phyloP scores from a whole-genome alignment of 2,888 invertebrate species.

The Cetonia aurata region DNA sequence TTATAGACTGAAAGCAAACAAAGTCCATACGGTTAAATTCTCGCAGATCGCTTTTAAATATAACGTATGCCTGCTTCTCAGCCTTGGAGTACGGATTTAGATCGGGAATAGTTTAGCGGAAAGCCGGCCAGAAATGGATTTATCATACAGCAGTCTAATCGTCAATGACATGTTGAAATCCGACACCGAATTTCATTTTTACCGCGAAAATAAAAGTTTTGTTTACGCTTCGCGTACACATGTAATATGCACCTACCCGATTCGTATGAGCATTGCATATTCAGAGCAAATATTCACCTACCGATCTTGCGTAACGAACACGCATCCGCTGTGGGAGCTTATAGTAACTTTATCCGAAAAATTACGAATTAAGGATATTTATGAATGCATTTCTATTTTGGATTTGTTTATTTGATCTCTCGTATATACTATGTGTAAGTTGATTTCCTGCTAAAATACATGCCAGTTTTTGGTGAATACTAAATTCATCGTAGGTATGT shows the following conservation, averaged over 20 bases:
- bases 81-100: constrained; percentile 27
- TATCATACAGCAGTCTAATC: background rate
- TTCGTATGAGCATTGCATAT: constrained; percentile 4
- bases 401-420: too few species aligned
- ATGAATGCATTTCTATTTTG: too few species aligned
- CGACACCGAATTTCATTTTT: constrained; percentile 17
- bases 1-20: too few species aligned
- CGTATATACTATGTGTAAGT: too few species aligned
- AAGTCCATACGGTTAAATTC: too few species aligned
- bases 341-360: too few species aligned
- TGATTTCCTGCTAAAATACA: too few species aligned
- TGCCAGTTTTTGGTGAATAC: too few species aligned
- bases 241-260: background rate
- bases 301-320: constrained; percentile 1
- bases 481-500: too few species aligned
- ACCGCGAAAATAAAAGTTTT: constrained; percentile 24
- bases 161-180: constrained; percentile 16
- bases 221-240: constrained; percentile 5
- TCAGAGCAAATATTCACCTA: constrained; percentile 20
- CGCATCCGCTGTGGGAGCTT: too few species aligned
- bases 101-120: constrained; percentile 28
- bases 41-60: constrained; percentile 21
- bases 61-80: constrained; percentile 20
- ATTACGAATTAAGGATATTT: too few species aligned
- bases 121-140: constrained; percentile 10